Evolutionary conservation across 2,113 vertebrate species (phyloP).

Genomic region (Corvus moneduloides): DNA sequence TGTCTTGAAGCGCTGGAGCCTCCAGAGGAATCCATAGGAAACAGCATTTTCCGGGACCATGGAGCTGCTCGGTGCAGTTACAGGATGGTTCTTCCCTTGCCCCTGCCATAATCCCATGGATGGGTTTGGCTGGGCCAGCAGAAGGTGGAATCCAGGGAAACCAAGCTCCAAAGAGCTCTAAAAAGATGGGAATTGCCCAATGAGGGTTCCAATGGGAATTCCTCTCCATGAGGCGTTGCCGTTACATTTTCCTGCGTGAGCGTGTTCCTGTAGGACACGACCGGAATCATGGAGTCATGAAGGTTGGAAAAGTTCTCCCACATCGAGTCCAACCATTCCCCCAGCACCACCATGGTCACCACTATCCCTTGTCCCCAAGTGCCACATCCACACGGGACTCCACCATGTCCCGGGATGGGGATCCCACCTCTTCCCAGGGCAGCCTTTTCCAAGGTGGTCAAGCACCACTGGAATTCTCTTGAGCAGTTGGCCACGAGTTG

Average conservation of each 20-base stretch:
- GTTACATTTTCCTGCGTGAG: rapidly evolving
- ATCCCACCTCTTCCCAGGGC: neutral
- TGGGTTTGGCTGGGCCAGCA: neutral
- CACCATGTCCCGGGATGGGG: neutral
- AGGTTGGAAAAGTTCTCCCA: neutral
- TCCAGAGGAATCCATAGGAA: neutral
- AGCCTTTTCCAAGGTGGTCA: neutral
- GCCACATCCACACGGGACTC: neutral
- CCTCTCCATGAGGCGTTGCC: neutral
- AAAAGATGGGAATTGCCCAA: neutral
- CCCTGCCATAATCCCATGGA: neutral
- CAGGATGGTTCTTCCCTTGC: neutral
- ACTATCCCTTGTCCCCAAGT: neutral
- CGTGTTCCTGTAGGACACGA: rapidly evolving
- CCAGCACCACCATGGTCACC: neutral
- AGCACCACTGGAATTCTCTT: neutral
- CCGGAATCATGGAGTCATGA: rapidly evolving
- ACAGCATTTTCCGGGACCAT: rapidly evolving
- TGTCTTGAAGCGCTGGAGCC: neutral
- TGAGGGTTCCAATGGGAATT: neutral
- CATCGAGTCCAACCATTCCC: rapidly evolving
- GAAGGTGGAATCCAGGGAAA: neutral
- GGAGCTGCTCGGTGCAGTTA: neutral
- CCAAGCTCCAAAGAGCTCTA: neutral
- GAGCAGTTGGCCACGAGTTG: neutral